phyloP scores from a whole-genome alignment of 2,888 invertebrate species.

The Drosophila suboccidentalis region DNA sequence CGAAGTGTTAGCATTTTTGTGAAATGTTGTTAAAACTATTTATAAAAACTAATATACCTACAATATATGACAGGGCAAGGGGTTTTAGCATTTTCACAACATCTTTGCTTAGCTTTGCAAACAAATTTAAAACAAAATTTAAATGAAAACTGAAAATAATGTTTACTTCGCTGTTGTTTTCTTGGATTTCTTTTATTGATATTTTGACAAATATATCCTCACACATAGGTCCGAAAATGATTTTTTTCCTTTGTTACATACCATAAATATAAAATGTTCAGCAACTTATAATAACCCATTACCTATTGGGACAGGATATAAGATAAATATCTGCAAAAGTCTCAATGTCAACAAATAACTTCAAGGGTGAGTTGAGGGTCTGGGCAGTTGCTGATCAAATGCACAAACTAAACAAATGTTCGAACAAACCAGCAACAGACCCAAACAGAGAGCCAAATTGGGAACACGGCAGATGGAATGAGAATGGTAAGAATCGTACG shows the following conservation, averaged over 20 bases:
- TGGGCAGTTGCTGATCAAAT: slow-evolving; percentile 56
- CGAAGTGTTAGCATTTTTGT: no score
- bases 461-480: slow-evolving; percentile 4
- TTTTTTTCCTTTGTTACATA: not conserved
- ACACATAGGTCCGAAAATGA: no score
- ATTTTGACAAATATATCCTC: no score
- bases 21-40: no score
- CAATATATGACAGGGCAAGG: no score
- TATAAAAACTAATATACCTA: no score
- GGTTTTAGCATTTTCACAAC: no score
- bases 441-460: slow-evolving; percentile 15
- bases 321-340: not conserved
- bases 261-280: not conserved
- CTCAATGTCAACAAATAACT: slow-evolving; percentile 2
- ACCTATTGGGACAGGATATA: not conserved
- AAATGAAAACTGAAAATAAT: no score
- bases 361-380: not conserved
- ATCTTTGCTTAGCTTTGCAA: no score
- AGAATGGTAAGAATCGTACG: slow-evolving; percentile 3
- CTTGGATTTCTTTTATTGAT: no score
- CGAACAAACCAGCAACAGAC: slow-evolving; percentile 55
- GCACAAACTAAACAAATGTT: slow-evolving; percentile 64
- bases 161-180: no score
- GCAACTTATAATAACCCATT: not conserved
- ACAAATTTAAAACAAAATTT: no score